Evolutionary conservation across 2,888 invertebrate species (phyloP).

Genomic region (Quadroppia sp.): DNA sequence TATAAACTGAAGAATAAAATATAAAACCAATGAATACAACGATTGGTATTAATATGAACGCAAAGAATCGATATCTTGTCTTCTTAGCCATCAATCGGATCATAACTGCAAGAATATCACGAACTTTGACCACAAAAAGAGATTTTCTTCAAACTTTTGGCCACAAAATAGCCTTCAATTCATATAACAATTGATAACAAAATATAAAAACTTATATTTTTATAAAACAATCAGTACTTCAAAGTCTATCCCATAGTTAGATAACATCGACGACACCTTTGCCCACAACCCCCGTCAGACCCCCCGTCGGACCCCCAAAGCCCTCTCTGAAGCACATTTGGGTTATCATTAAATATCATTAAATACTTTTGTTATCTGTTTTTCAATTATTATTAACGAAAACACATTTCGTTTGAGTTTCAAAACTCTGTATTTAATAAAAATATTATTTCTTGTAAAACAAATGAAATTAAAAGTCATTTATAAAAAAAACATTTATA

Average conservation of each 20-base stretch:
- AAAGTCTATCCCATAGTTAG: conserved; percentile 3
- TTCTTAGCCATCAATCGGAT: conserved; percentile 15
- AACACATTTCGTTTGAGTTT: no score
- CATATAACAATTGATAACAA: neutral
- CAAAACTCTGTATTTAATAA: no score
- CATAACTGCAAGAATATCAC: neutral
- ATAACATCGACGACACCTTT: neutral
- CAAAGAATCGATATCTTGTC: neutral
- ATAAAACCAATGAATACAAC: neutral
- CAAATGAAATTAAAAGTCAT: no score
- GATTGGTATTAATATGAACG: neutral
- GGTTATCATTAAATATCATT: no score
- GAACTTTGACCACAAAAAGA: neutral
- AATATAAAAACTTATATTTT: neutral
- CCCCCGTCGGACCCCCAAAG: no score
- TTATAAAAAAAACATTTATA: no score
- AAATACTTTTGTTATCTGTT: no score
- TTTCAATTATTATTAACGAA: no score
- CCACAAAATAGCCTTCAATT: neutral
- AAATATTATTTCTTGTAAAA: no score
- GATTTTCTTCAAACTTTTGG: neutral
- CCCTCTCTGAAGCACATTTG: no score
- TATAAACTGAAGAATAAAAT: conserved; percentile 1
- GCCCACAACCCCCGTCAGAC: neutral
- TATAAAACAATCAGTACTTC: neutral